These are phyloP conservation scores for Leptura quadrifasciata DNA, from an alignment of 2,888 invertebrate species.

Conservation along the genomic window DNA sequence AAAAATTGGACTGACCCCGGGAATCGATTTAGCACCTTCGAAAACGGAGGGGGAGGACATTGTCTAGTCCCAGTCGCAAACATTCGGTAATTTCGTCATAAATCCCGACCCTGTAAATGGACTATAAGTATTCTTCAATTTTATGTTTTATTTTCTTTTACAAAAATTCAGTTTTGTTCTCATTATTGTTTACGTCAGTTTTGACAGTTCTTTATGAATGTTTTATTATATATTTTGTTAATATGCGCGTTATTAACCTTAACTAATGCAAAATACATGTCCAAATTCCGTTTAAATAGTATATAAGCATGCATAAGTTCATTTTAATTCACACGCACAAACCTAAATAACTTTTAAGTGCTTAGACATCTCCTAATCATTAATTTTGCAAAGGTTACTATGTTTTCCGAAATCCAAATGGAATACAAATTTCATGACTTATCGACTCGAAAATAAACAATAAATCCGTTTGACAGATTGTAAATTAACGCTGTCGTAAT, in stretches of 20 bases:
- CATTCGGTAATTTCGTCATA: no score
- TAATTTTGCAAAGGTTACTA: constrained; percentile 35
- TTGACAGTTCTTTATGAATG: neutral
- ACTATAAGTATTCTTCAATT: no score
- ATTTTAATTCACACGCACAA: neutral
- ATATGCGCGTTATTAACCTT: neutral
- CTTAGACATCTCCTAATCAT: constrained; percentile 4
- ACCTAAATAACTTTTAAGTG: neutral
- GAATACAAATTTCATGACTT: constrained; percentile 35
- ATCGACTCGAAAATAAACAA: constrained; percentile 41
- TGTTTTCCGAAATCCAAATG: constrained; percentile 15
- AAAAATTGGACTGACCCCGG: no score
- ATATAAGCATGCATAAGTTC: neutral
- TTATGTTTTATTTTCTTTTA: neutral
- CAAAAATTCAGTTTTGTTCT: neutral
- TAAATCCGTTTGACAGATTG: constrained; percentile 41
- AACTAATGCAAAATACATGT: neutral
- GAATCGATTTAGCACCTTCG: no score
- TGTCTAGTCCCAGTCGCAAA: no score
- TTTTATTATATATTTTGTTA: neutral
- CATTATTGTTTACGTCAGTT: neutral
- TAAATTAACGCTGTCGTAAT: constrained; percentile 29
- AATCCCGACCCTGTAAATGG: no score
- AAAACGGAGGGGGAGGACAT: no score
- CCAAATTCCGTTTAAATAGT: neutral